These are phyloP conservation scores for Cataglyphis cursor DNA, from an alignment of 2,888 invertebrate species.

Conservation along the genomic window DNA sequence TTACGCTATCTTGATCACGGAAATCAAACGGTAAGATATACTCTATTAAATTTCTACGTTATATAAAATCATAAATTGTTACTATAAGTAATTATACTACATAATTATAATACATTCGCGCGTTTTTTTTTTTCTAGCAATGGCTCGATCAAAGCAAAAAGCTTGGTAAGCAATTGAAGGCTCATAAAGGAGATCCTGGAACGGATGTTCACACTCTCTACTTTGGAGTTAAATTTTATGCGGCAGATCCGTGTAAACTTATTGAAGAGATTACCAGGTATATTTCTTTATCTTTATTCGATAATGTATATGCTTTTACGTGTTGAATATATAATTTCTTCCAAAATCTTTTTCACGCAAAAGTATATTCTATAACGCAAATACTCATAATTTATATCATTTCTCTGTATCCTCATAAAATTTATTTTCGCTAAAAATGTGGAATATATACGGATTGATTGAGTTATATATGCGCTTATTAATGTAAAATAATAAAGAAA, in stretches of 20 bases:
- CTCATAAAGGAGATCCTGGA: conserved; percentile 87
- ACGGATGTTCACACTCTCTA: conserved; percentile 94
- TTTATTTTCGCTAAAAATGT: too few relatives aligned
- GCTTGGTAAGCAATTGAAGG: conserved; percentile 95
- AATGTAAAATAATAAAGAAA: neutral
- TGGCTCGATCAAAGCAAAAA: conserved; percentile 98
- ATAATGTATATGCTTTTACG: too few relatives aligned
- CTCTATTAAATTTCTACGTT: neutral
- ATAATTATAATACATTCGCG: neutral
- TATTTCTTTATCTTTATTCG: neutral
- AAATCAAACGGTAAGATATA: conserved; percentile 95
- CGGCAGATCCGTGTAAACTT: conserved; percentile 98
- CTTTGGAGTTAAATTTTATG: conserved; percentile 99
- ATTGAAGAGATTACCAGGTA: conserved; percentile 98
- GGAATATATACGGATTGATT: too few relatives aligned
- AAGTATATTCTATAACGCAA: neutral
- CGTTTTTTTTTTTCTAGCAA: conserved; percentile 89
- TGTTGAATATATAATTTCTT: neutral
- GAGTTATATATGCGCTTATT: too few relatives aligned
- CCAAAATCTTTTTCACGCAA: neutral
- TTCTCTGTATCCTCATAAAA: neutral
- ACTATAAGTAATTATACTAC: conserved; percentile 15
- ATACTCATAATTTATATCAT: neutral
- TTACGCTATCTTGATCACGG: conserved; percentile 96
- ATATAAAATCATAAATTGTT: conserved; percentile 51